phyloP scores from a whole-genome alignment of 2,888 invertebrate species.

The Eristalinus aeneus region DNA sequence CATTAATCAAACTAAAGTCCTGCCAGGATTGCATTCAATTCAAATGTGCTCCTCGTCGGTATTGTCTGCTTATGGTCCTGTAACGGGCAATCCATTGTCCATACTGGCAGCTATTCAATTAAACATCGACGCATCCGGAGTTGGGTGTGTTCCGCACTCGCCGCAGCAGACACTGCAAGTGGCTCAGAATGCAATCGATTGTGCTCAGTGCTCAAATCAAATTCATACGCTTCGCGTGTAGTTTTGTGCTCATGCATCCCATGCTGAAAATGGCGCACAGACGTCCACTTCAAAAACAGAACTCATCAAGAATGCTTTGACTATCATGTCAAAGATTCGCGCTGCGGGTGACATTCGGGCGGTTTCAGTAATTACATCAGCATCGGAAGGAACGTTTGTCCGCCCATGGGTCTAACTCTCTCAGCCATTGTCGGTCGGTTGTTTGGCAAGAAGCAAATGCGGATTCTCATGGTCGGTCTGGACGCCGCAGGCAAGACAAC shows the following conservation, averaged over 20 bases:
- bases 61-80: background rate
- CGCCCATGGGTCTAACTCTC: conserved; percentile 69
- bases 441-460: conserved; percentile 68
- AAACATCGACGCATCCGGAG: background rate
- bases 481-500: conserved; percentile 73
- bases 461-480: conserved; percentile 72
- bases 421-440: conserved; percentile 65
- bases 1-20: background rate
- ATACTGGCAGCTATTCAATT: background rate
- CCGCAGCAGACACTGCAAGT: background rate
- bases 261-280: too few relatives aligned
- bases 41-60: background rate
- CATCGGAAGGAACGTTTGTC: too few relatives aligned
- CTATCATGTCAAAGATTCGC: too few relatives aligned
- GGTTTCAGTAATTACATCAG: too few relatives aligned
- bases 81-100: background rate
- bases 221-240: background rate
- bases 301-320: too few relatives aligned
- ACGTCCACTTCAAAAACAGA: background rate
- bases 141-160: background rate
- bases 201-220: background rate
- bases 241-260: too few relatives aligned
- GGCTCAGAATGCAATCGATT: background rate
- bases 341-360: too few relatives aligned
- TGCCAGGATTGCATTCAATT: background rate